Evolutionary conservation across 2,888 invertebrate species (phyloP), one percentile per base, ranked within the genome.

Genomic region (Stenoptilia bipunctidactyla): DNA sequence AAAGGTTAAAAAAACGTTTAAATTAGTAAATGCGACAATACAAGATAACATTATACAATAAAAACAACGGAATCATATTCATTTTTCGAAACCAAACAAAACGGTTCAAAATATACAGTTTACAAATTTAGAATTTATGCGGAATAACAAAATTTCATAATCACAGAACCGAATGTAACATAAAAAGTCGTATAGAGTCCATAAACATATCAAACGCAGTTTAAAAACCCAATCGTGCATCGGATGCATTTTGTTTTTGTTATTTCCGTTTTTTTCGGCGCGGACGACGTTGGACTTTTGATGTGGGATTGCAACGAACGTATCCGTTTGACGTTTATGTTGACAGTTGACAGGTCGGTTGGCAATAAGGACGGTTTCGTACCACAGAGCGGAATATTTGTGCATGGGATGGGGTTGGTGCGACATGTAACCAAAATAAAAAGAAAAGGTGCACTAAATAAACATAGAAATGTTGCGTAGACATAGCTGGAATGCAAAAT

Each of bases 241-340:
- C 10, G 33, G 4, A 33, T 4, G 4, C 33, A n/a, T 13, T 25
- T n/a, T 25, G 8, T 38, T 39, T 39, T 43, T 49, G 39, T 76
- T 73, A 82, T 83, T 83, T 82, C 56, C 83, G 83, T 82, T 83
- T 83, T 83, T 83, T 83, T 61, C 83, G 83, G 66, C 83, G 83
- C 73, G 80, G 73, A 54, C 80, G 83, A 73, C 82, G 83, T 74
- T 75, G 74, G 71, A 75, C 83, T 82, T 83, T 20, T 82, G 79
- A 66, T 68, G 64, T 65, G 65, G 75, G 75, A 72, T 68, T 71
- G 71, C 69, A 73, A 71, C n/a, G n/a, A n/a, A n/a, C n/a, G 61
- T 61, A 64, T 75, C 74, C 80, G 66, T 70, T 34, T 13, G 15
- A 20, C 9, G 33, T 34, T n/a, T 4, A 9, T 6, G 3, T 14